A percentile compares a stretch with the other conserved stretches of the same genome.
Evolutionary conservation across 2,888 invertebrate species (phyloP).

Genomic region (Plemyria rubiginata): DNA sequence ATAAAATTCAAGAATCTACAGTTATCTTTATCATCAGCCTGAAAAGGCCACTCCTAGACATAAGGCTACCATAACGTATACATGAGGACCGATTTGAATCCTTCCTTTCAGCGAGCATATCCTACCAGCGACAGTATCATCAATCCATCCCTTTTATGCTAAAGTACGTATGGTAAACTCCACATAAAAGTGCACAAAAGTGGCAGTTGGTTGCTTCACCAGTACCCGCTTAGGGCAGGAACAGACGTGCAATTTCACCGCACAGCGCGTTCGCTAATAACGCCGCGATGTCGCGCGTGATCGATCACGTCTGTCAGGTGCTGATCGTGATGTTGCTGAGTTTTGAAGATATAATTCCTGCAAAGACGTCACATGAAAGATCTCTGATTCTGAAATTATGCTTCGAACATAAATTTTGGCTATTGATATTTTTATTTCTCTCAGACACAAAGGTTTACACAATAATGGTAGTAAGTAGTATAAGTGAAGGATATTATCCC

Average conservation of each 20-base stretch:
- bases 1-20: background rate
- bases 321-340: constrained; percentile 19
- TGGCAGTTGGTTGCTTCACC: constrained; percentile 23
- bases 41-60: background rate
- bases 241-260: constrained; percentile 62
- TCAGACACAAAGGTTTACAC: too few relatives aligned
- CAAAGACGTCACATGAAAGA: background rate
- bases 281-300: constrained; percentile 48
- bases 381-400: background rate
- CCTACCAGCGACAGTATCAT: too few relatives aligned
- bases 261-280: constrained; percentile 54
- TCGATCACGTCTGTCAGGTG: constrained; percentile 49
- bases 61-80: too few relatives aligned
- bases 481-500: too few relatives aligned
- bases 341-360: constrained; percentile 10
- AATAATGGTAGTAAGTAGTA: too few relatives aligned
- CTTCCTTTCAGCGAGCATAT: too few relatives aligned
- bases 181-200: too few relatives aligned
- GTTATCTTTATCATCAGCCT: background rate
- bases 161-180: too few relatives aligned
- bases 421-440: too few relatives aligned
- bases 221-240: constrained; percentile 39
- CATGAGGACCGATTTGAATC: too few relatives aligned
- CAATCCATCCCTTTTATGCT: too few relatives aligned
- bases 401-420: background rate